Evolutionary conservation across 2,113 vertebrate species (phyloP).

Genomic region (Pituophis catenifer): DNA sequence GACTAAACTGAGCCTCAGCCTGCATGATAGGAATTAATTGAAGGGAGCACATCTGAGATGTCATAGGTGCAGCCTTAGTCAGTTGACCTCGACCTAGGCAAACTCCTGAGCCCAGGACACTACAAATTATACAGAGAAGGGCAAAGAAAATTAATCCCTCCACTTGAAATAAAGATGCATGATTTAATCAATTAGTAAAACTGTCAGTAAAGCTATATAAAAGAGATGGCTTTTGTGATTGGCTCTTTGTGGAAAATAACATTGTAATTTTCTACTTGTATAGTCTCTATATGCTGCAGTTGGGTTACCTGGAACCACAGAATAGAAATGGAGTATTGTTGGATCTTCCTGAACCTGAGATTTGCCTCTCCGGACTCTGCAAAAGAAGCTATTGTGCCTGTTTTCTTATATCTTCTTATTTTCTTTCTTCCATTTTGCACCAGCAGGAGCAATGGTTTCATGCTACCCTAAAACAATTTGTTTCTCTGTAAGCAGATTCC

Average conservation of each 20-base stretch:
- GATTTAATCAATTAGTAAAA: background rate
- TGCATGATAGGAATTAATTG: background rate
- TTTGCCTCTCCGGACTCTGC: background rate
- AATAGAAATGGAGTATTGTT: background rate
- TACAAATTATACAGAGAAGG: background rate
- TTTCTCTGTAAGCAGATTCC: slow-evolving; percentile 57
- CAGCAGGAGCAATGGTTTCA: slow-evolving; percentile 41
- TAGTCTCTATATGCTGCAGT: too few relatives aligned
- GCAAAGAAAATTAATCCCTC: background rate
- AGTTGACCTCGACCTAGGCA: background rate
- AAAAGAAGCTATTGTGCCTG: background rate
- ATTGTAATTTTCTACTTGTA: background rate
- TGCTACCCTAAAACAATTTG: slow-evolving; percentile 61
- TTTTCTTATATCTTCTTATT: background rate
- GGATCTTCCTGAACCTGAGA: background rate
- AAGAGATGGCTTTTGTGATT: background rate
- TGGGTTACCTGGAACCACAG: background rate
- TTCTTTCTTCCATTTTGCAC: background rate
- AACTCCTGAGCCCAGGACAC: background rate
- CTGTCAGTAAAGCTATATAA: background rate
- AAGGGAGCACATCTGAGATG: background rate
- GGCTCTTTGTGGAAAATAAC: background rate
- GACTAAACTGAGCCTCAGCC: background rate
- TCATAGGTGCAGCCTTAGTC: background rate
- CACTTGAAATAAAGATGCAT: background rate